A percentile compares a stretch with the other conserved stretches of the same genome.
Conservation (phyloP, 2,113 vertebrate genomes). For the Perognathus longimembris region DNA sequence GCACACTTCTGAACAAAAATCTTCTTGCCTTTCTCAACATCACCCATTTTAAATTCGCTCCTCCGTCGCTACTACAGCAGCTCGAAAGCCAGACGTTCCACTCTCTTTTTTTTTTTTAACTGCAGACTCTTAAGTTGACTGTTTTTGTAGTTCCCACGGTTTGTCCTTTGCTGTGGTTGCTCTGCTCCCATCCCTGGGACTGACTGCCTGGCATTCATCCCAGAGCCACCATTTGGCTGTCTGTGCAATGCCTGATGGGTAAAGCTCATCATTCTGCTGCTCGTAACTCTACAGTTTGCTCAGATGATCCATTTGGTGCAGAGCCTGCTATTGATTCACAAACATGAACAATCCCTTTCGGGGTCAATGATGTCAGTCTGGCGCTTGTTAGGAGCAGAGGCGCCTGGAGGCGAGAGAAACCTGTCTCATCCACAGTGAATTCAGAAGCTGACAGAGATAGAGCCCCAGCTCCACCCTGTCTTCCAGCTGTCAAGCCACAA, state of each 20-base stretch:
- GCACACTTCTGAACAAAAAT: too few relatives aligned
- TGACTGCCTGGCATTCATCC: background rate
- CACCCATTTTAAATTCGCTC: too few relatives aligned
- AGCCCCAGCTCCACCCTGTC: background rate
- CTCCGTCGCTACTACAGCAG: too few relatives aligned
- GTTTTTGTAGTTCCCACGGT: background rate
- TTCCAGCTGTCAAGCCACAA: conserved; percentile 3
- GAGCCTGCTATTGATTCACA: conserved; percentile 21
- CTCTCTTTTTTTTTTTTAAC: background rate
- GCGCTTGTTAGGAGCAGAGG: background rate
- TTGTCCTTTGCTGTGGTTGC: background rate
- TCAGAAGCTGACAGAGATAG: background rate
- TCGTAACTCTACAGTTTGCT: conserved; percentile 32
- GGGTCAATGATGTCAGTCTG: conserved; percentile 37
- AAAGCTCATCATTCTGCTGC: background rate
- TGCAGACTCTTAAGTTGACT: background rate
- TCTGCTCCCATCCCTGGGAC: background rate
- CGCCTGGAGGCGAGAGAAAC: background rate
- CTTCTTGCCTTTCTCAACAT: too few relatives aligned
- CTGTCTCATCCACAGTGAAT: conserved; percentile 13
- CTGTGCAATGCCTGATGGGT: background rate
- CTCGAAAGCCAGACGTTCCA: too few relatives aligned
- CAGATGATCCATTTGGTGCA: conserved; percentile 27
- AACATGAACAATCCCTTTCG: background rate
- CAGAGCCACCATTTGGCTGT: conserved; percentile 5